Percentiles rank a stretch among this genome's conserved stretches.
These are phyloP conservation scores for Crotalus tigris DNA, from an alignment of 2,113 vertebrate genomes.

Conservation along the genomic window DNA sequence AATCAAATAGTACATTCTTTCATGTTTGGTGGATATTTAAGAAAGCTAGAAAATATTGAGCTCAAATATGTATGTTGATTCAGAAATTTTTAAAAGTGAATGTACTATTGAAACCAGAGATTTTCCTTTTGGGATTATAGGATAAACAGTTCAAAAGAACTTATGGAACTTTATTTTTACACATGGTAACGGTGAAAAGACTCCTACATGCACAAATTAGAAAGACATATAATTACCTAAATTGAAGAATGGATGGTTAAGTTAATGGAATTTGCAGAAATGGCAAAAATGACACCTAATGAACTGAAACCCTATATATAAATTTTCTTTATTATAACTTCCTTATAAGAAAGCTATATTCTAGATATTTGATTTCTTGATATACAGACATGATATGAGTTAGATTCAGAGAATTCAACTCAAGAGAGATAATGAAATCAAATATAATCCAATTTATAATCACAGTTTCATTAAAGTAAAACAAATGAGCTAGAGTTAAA, in stretches of 20 bases:
- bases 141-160: too few species aligned
- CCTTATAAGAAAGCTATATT: slow-evolving; percentile 4
- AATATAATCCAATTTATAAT: slow-evolving; percentile 57
- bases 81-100: too few species aligned
- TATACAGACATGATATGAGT: slow-evolving; percentile 24
- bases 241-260: background rate
- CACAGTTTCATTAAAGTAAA: slow-evolving; percentile 34
- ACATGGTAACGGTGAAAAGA: too few species aligned
- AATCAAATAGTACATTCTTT: background rate
- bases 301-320: background rate
- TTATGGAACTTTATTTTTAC: too few species aligned
- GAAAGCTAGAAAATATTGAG: background rate
- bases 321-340: slow-evolving; percentile 18
- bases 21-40: background rate
- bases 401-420: slow-evolving; percentile 22
- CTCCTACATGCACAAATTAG: too few species aligned
- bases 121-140: too few species aligned
- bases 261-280: background rate
- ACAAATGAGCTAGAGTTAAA: slow-evolving; percentile 29
- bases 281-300: background rate
- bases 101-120: too few species aligned
- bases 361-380: background rate
- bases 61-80: background rate
- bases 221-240: background rate
- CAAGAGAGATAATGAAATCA: slow-evolving; percentile 46